A percentile compares a stretch with the other conserved stretches of the same genome.
Conservation (phyloP, 2,888 invertebrate species). For the Leptinotarsa peninsularis region DNA sequence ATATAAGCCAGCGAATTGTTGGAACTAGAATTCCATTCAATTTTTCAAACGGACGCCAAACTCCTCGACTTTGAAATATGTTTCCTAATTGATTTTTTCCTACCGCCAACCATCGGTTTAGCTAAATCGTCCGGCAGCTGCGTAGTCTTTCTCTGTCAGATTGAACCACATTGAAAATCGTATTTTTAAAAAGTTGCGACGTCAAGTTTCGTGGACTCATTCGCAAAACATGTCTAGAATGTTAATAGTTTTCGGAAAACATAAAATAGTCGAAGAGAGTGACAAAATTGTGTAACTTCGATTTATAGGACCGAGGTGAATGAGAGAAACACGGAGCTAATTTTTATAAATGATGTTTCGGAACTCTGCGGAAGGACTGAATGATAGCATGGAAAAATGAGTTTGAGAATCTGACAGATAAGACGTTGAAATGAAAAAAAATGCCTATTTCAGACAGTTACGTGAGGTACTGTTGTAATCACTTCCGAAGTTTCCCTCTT, state of each 20-base stretch:
- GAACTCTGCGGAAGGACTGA: no score
- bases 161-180: neutral
- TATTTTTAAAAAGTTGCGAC: constrained; percentile 14
- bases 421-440: no score
- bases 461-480: no score
- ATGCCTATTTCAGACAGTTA: no score
- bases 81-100: neutral
- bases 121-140: neutral
- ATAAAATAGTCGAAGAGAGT: neutral
- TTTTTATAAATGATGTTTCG: no score
- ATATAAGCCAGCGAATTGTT: constrained; percentile 1
- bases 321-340: neutral
- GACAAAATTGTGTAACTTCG: neutral
- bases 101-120: neutral
- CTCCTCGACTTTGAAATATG: neutral
- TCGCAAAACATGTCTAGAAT: neutral
- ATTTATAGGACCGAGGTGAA: neutral
- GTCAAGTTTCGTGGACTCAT: constrained; percentile 12
- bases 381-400: no score
- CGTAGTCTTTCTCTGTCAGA: constrained; percentile 2
- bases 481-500: no score
- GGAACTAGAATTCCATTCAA: neutral
- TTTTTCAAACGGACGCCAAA: neutral
- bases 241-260: constrained; percentile 6
- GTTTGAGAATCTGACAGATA: no score